Evolutionary conservation across 1,140 invertebrate genomes (phyloP).

Genomic region (Mactra quadrangularis): DNA sequence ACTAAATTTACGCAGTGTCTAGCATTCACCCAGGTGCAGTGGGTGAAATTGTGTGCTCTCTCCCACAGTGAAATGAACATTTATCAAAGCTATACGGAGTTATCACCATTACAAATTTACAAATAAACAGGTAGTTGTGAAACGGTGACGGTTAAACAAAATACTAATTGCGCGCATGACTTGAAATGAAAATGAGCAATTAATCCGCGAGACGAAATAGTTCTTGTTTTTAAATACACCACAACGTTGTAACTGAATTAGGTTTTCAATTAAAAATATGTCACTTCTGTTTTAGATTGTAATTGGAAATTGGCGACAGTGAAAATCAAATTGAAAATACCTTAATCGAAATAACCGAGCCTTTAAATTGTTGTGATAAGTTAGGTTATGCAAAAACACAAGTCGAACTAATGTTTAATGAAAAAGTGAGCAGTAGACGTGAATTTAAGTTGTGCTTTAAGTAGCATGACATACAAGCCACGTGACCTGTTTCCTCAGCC

Average conservation of each 20-base stretch:
- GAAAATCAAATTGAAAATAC: too few species aligned
- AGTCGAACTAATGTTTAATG: too few species aligned
- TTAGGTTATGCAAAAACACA: too few species aligned
- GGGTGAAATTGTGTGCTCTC: background rate
- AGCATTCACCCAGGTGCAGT: slow-evolving; percentile 1
- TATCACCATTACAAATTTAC: slow-evolving; percentile 52
- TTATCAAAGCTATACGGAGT: background rate
- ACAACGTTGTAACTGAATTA: slow-evolving; percentile 47
- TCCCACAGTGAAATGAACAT: background rate
- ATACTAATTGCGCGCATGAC: slow-evolving; percentile 52
- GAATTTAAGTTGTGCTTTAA: too few species aligned
- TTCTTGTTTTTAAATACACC: background rate
- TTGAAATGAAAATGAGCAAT: slow-evolving; percentile 35
- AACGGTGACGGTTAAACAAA: slow-evolving; percentile 28
- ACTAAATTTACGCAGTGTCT: too few species aligned
- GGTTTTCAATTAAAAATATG: slow-evolving; percentile 39
- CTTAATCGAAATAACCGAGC: too few species aligned
- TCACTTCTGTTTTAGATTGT: slow-evolving; percentile 51
- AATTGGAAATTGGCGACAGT: slow-evolving; percentile 42
- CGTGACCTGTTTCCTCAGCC: too few species aligned
- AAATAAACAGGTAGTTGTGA: slow-evolving; percentile 53
- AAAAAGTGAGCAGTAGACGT: too few species aligned
- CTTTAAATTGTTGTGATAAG: too few species aligned
- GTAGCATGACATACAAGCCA: too few species aligned
- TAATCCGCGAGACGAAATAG: background rate